phyloP scores from a whole-genome alignment of 2,888 invertebrate species.

The Baronia brevicornis region DNA sequence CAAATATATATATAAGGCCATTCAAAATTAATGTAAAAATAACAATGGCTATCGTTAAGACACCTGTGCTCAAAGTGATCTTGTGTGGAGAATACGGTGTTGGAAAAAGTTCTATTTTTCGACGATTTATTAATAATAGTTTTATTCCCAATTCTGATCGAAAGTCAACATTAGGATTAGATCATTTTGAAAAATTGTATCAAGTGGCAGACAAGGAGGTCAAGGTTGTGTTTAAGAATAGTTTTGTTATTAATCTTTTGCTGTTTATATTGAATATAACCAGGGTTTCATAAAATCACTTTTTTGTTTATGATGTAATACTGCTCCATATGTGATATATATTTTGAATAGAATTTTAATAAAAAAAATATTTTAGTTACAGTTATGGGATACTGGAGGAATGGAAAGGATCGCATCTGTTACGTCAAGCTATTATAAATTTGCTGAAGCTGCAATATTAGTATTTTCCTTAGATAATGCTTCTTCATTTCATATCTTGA shows the following conservation, averaged over 20 bases:
- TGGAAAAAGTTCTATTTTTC: conserved; percentile 94
- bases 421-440: conserved; percentile 96
- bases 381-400: conserved; percentile 97
- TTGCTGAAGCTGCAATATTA: conserved; percentile 94
- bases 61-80: conserved; percentile 93
- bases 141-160: conserved; percentile 89
- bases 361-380: conserved; percentile 77
- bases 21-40: conserved; percentile 1
- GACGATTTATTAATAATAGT: conserved; percentile 92
- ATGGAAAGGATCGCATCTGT: conserved; percentile 97
- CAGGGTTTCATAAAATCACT: too few relatives aligned
- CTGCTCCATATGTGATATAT: conserved; percentile 9
- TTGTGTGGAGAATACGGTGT: conserved; percentile 97
- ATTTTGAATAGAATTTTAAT: background rate
- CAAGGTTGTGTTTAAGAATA: conserved; percentile 79
- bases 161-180: conserved; percentile 92
- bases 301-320: too few relatives aligned
- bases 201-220: conserved; percentile 84
- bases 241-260: conserved; percentile 7
- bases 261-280: conserved; percentile 15
- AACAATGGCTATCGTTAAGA: conserved; percentile 86
- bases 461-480: conserved; percentile 94
- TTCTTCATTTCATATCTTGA: conserved; percentile 92
- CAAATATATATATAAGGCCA: too few relatives aligned
- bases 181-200: conserved; percentile 91